Conservation (phyloP, 2,888 invertebrate species). For the Ellobium chinense region DNA sequence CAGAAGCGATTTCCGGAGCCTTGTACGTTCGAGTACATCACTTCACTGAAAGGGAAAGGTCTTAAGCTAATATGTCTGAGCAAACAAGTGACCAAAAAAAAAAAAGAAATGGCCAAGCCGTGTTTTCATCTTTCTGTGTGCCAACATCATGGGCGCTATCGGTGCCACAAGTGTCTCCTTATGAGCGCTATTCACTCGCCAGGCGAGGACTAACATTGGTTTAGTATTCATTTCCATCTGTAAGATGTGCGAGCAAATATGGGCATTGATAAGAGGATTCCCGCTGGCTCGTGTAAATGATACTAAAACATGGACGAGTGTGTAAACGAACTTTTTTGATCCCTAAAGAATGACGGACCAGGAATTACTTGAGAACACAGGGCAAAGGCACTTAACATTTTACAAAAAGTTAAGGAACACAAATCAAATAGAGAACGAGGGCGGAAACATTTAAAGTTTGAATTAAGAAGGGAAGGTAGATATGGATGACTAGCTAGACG, state of each 20-base stretch:
- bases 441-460: too few species aligned
- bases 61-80: too few species aligned
- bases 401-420: neutral
- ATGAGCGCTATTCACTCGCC: neutral
- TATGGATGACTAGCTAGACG: too few species aligned
- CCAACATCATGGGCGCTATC: neutral
- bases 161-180: neutral
- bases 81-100: too few species aligned
- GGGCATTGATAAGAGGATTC: conserved; percentile 1
- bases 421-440: neutral
- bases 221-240: conserved; percentile 5
- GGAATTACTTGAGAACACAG: neutral
- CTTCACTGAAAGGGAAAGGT: too few species aligned
- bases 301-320: conserved; percentile 13
- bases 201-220: neutral
- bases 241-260: conserved; percentile 4
- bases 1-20: too few species aligned
- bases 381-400: neutral
- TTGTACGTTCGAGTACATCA: too few species aligned
- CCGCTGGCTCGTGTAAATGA: conserved; percentile 5
- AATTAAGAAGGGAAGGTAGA: too few species aligned
- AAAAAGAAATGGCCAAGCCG: too few species aligned
- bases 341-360: neutral
- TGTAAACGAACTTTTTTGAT: neutral
- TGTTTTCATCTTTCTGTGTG: neutral